These are phyloP conservation scores for Lamellibrachia luymesi DNA, from an alignment of 1,140 invertebrate genomes.

Conservation along the genomic window DNA sequence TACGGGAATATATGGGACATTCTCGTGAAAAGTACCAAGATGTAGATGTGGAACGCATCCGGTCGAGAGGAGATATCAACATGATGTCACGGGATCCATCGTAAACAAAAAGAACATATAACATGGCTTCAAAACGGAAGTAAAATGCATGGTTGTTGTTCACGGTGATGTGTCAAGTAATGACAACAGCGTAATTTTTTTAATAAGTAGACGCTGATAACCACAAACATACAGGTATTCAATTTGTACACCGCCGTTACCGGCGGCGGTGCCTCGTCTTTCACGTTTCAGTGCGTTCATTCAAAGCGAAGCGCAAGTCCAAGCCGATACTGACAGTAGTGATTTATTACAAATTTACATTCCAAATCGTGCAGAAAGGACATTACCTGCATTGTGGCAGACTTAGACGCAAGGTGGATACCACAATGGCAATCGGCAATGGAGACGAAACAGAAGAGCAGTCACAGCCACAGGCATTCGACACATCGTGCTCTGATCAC, in stretches of 20 bases:
- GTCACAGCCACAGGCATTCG: background rate
- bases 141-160: background rate
- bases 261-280: background rate
- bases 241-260: background rate
- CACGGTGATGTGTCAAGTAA: background rate
- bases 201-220: background rate
- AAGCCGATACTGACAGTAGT: background rate
- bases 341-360: background rate
- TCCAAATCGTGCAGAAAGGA: background rate
- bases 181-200: background rate
- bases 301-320: background rate
- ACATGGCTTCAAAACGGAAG: background rate
- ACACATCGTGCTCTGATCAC: background rate
- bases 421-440: background rate
- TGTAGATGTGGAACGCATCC: too few species aligned
- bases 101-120: background rate
- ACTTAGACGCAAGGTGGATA: background rate
- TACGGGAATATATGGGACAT: background rate
- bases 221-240: background rate
- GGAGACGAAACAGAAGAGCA: background rate
- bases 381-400: background rate
- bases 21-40: too few species aligned
- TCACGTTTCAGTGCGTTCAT: background rate
- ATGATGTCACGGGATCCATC: background rate
- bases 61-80: background rate